phyloP scores from a whole-genome alignment of 1,140 invertebrate genomes.

The Cataglyphis hispanica region DNA sequence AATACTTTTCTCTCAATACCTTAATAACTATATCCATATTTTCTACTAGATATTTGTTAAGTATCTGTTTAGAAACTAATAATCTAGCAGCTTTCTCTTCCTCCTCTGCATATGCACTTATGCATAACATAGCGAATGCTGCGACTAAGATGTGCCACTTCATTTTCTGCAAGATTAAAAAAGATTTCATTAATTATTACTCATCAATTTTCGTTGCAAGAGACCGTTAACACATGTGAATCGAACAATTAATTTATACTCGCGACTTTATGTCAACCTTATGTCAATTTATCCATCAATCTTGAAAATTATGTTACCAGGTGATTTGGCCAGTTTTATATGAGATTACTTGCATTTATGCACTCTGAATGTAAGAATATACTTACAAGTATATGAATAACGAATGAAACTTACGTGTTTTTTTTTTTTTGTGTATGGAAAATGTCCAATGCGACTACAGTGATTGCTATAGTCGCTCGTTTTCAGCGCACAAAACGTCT shows the following conservation, averaged over 20 bases:
- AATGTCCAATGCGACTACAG: not conserved
- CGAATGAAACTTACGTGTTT: not conserved
- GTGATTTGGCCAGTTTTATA: not conserved
- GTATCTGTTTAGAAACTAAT: constrained; percentile 94
- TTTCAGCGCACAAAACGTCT: not conserved
- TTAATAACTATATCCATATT: constrained; percentile 98
- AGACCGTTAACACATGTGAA: not conserved
- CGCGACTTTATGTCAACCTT: constrained; percentile 19
- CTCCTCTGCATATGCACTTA: constrained; percentile 88
- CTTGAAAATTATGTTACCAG: not conserved
- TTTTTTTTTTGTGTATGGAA: not conserved
- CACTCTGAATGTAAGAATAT: not conserved
- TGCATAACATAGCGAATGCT: constrained; percentile 80
- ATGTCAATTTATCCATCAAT: not conserved
- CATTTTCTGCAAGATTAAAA: constrained; percentile 81
- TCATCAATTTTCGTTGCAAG: not conserved
- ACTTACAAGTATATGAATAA: not conserved
- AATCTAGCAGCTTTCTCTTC: constrained; percentile 90
- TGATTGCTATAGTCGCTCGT: constrained; percentile 39
- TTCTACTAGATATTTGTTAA: constrained; percentile 99
- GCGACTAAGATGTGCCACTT: constrained; percentile 79
- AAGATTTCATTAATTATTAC: not conserved
- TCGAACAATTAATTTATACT: not conserved
- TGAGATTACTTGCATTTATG: not conserved
- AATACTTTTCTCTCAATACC: constrained; percentile 81